Conservation (phyloP, 2,113 vertebrate species). For the Grammomys dolichurus region DNA sequence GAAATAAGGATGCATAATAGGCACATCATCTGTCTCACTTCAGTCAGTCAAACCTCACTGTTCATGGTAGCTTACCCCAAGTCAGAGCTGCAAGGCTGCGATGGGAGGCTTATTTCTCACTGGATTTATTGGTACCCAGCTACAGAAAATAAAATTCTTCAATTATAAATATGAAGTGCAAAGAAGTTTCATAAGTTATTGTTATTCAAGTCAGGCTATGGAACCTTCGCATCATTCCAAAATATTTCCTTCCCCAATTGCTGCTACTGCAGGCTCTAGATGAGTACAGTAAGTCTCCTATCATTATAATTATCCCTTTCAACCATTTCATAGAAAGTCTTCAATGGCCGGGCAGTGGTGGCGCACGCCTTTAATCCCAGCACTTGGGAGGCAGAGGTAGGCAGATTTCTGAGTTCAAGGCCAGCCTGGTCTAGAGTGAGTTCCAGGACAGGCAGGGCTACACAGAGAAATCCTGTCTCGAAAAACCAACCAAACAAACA, state of each 20-base stretch:
- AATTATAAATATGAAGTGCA: not conserved
- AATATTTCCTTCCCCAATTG: not conserved
- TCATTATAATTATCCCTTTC: not conserved
- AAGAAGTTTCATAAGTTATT: not conserved
- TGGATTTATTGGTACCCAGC: not conserved
- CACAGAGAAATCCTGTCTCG: too few relatives aligned
- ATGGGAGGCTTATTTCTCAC: not conserved
- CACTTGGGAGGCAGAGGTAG: too few relatives aligned
- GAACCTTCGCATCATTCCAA: not conserved
- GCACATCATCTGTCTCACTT: not conserved
- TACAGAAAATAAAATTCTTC: not conserved
- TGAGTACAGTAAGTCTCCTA: not conserved
- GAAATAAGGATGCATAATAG: not conserved
- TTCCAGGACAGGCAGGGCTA: too few relatives aligned
- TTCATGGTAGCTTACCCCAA: not conserved
- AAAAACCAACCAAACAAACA: too few relatives aligned
- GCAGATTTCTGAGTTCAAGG: too few relatives aligned
- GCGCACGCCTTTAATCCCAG: too few relatives aligned
- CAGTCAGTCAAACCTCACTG: slow-evolving; percentile 3
- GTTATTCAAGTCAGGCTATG: not conserved
- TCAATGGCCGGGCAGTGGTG: not conserved
- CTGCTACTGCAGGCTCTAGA: not conserved
- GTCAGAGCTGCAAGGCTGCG: not conserved
- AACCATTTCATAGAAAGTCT: not conserved
- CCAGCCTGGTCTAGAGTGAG: too few relatives aligned